Percentiles rank a stretch among this genome's conserved stretches.
These are phyloP conservation scores for Agrotis segetum DNA, from an alignment of 2,888 invertebrate species.

Conservation along the genomic window DNA sequence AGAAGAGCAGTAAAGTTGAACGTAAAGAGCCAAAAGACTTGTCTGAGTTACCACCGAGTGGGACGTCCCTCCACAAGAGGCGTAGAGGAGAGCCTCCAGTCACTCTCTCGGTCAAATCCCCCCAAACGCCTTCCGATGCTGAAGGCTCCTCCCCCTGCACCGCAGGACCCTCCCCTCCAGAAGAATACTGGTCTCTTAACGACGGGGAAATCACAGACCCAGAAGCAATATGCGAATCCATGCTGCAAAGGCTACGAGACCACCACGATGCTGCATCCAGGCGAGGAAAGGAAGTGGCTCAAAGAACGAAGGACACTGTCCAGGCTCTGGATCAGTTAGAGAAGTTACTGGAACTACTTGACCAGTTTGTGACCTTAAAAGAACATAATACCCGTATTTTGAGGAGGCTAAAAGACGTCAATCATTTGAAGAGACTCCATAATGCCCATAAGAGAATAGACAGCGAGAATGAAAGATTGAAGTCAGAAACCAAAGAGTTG, in stretches of 20 bases:
- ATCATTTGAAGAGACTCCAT: constrained; percentile 93
- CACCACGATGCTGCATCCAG: constrained; percentile 86
- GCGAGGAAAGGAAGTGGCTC: constrained; percentile 90
- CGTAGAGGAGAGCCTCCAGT: constrained; percentile 86
- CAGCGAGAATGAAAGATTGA: constrained; percentile 82
- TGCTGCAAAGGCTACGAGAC: constrained; percentile 84
- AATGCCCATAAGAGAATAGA: constrained; percentile 90
- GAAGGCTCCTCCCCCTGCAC: constrained; percentile 87
- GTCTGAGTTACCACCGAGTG: constrained; percentile 83
- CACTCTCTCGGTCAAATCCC: constrained; percentile 81
- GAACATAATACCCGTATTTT: constrained; percentile 94
- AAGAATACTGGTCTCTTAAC: constrained; percentile 77
- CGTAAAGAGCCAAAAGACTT: constrained; percentile 76
- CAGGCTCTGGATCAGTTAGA: constrained; percentile 95
- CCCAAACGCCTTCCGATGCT: constrained; percentile 83
- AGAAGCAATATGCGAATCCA: constrained; percentile 82
- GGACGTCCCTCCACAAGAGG: constrained; percentile 86
- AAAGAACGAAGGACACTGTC: constrained; percentile 90
- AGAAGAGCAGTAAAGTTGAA: constrained; percentile 56
- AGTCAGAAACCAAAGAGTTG: constrained; percentile 80
- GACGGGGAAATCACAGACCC: constrained; percentile 80
- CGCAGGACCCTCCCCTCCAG: constrained; percentile 81
- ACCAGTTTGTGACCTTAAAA: constrained; percentile 93
- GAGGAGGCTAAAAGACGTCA: constrained; percentile 93
- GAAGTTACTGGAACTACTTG: constrained; percentile 94